Evolutionary conservation across 2,113 vertebrate genomes (phyloP).

Genomic region (Brachyhypopomus gauderio): DNA sequence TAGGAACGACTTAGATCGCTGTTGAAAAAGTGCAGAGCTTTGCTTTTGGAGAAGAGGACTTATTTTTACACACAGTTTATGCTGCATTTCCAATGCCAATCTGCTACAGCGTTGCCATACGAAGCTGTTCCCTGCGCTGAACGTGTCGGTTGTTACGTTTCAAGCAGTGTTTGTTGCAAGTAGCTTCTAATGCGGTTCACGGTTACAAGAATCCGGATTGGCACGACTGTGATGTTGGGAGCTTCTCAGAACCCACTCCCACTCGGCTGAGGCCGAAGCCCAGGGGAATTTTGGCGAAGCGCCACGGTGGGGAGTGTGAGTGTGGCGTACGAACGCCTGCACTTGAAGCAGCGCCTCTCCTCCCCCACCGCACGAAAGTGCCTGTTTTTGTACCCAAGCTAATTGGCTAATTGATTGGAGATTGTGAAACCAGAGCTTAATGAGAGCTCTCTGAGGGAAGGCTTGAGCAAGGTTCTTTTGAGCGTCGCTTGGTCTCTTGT

Average conservation of each 20-base stretch:
- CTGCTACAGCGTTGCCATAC: neutral
- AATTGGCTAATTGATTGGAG: conserved; percentile 20
- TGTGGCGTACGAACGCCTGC: neutral
- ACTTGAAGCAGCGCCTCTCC: neutral
- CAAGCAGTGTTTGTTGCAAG: no score
- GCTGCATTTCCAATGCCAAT: neutral
- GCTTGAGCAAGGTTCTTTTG: neutral
- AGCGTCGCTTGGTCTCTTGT: neutral
- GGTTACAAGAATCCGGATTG: no score
- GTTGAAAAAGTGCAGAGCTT: conserved; percentile 21
- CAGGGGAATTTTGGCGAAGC: neutral
- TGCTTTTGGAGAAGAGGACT: conserved; percentile 3
- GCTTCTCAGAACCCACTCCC: neutral
- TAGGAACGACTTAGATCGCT: conserved; percentile 3
- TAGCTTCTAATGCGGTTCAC: no score
- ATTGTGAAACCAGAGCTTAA: neutral
- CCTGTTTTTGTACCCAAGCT: neutral
- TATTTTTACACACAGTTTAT: conserved; percentile 4
- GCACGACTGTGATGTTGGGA: neutral
- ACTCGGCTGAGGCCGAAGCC: neutral
- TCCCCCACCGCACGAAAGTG: neutral
- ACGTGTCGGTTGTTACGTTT: no score
- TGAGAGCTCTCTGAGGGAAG: neutral
- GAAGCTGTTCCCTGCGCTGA: no score
- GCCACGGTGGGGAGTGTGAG: neutral